Evolutionary conservation across 2,888 invertebrate genomes (phyloP), one percentile per base, ranked within the genome.

Genomic region (Boloria selene): DNA sequence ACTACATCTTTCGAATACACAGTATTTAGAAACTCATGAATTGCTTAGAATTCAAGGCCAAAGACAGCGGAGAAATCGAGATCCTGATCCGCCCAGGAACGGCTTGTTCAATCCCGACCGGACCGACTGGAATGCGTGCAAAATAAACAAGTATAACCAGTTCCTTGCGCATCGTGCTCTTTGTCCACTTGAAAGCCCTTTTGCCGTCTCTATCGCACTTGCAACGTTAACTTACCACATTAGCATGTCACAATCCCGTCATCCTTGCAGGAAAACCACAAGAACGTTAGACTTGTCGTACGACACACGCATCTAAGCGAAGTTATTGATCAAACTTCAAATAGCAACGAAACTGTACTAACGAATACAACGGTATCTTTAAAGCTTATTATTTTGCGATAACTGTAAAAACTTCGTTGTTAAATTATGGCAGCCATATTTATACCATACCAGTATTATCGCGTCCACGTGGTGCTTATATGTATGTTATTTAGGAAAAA

Each of bases 121-220:
- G 80, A 81, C 83, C 10, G 82, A 73, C 84, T 81, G 89, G 91
- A 91, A 92, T 91, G 90, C 84, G 87, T 90, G 92, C 90, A 90
- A 91, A 91, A 91, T 90, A 92, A 91, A 91, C 91, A 84, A 87
- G 90, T 83, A 71, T 76, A 80, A 90, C 92, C 83, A 85, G 92
- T 90, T 77, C 74, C 82, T 79, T 81, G 86, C 84, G 80, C 85
- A 84, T 82, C 84, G 81, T 79, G 81, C 81, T 84, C 87, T 83
- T 84, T 82, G 84, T 83, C 80, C 83, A 73, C 74, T 73, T 55
- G 73, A 68, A 71, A 70, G 73, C 71, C 80, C 80, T 82, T 81
- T 78, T 80, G 80, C 79, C 80, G 75, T 81, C 82, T 76, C 79
- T 79, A 78, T 77, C 74, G 72, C 75, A 71, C 75, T 72, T 72